Conservation (phyloP, 1,140 invertebrate genomes). For the Sinonovacula constricta region DNA sequence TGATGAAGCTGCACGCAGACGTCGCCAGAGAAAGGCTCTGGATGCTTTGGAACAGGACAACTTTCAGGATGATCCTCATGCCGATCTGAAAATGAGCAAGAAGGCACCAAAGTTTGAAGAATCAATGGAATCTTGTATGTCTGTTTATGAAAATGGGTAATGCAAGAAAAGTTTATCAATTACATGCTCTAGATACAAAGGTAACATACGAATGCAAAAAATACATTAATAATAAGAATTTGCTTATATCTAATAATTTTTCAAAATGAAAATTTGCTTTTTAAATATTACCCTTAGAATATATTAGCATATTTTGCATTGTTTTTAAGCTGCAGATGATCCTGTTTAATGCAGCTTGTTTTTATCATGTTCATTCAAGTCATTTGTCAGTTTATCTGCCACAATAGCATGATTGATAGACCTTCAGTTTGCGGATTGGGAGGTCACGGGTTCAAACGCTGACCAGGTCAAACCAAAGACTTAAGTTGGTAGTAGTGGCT, state of each 20-base stretch:
- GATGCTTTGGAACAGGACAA: conserved; percentile 98
- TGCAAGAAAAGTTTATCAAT: not conserved
- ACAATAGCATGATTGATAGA: not conserved
- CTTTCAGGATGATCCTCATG: conserved; percentile 98
- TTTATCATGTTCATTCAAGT: not conserved
- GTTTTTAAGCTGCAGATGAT: not conserved
- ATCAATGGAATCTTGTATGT: conserved; percentile 81
- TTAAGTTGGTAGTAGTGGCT: too few species aligned
- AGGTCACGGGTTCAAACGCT: too few species aligned
- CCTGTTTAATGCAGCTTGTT: too few species aligned
- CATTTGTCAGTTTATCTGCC: too few species aligned
- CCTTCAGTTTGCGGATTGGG: not conserved
- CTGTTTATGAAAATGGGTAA: not conserved
- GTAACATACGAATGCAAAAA: not conserved
- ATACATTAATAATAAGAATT: not conserved
- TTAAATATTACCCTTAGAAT: not conserved
- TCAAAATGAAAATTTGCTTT: not conserved
- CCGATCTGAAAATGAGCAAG: conserved; percentile 92
- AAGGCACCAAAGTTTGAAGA: conserved; percentile 98
- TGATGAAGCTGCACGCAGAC: conserved; percentile 91
- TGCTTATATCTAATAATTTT: not conserved
- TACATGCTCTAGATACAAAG: not conserved
- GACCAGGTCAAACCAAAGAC: too few species aligned
- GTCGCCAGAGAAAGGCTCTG: conserved; percentile 92
- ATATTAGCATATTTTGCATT: not conserved